Conservation (phyloP, 1,140 invertebrate species). For the Rhagoletis zephyria region DNA sequence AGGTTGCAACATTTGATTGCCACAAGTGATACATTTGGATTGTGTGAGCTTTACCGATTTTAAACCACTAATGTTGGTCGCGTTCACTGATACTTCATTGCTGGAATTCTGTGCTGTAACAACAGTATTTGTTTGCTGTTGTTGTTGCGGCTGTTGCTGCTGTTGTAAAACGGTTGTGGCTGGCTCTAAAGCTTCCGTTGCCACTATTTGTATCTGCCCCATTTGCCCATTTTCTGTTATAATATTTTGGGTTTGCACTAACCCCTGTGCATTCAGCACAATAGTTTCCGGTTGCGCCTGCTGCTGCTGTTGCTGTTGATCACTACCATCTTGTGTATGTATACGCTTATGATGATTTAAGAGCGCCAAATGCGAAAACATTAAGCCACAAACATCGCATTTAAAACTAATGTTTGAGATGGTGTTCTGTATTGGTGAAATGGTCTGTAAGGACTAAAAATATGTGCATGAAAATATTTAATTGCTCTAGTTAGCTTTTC, state of each 20-base stretch:
- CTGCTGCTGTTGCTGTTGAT: slow-evolving; percentile 65
- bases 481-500: background rate
- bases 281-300: slow-evolving; percentile 63
- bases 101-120: background rate
- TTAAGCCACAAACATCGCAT: slow-evolving; percentile 87
- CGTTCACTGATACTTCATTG: slow-evolving; percentile 65
- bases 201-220: slow-evolving; percentile 77
- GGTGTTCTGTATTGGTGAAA: slow-evolving; percentile 75
- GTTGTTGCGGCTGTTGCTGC: slow-evolving; percentile 60
- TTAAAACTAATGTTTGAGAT: slow-evolving; percentile 87
- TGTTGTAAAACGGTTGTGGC: slow-evolving; percentile 66
- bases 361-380: slow-evolving; percentile 84
- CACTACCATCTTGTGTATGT: slow-evolving; percentile 77
- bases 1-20: slow-evolving; percentile 74
- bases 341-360: slow-evolving; percentile 87
- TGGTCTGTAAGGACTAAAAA: slow-evolving; percentile 54
- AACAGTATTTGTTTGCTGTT: slow-evolving; percentile 57
- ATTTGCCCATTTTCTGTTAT: slow-evolving; percentile 72
- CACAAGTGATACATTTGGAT: slow-evolving; percentile 76
- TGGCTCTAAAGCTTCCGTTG: slow-evolving; percentile 75
- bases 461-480: background rate
- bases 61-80: slow-evolving; percentile 50
- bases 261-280: slow-evolving; percentile 70
- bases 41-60: slow-evolving; percentile 70
- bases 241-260: slow-evolving; percentile 74